phyloP scores from a whole-genome alignment of 2,113 vertebrate species.

The Daphoenositta chrysoptera region DNA sequence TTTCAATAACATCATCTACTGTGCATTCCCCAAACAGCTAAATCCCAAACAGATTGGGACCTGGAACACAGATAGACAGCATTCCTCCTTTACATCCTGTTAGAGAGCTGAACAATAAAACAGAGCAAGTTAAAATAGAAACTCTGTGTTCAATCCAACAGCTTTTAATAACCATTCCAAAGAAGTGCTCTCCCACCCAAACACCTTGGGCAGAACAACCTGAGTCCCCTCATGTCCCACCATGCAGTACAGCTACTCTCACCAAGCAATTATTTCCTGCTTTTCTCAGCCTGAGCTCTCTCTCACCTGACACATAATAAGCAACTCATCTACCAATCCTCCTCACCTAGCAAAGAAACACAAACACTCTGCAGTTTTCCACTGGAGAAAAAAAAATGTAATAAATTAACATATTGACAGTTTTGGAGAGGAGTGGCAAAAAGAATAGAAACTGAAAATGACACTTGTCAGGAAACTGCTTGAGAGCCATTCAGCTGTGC shows the following conservation, averaged over 20 bases:
- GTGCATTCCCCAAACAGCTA: background rate
- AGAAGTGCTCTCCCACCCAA: background rate
- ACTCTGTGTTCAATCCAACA: background rate
- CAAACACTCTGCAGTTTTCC: background rate
- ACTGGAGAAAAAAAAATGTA: background rate
- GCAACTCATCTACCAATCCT: background rate
- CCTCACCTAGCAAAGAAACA: background rate
- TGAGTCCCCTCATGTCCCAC: background rate
- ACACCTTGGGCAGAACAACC: background rate
- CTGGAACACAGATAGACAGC: background rate
- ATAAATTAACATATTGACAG: background rate
- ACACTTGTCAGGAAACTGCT: background rate
- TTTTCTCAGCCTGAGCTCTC: background rate
- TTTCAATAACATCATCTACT: background rate
- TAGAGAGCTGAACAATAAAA: background rate
- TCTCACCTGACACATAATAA: background rate
- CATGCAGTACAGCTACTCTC: background rate
- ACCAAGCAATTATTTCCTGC: background rate
- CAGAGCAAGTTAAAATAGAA: background rate
- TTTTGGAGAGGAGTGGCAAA: background rate
- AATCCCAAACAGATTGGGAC: background rate
- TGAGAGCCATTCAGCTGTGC: background rate
- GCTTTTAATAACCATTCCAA: background rate
- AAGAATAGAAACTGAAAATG: background rate
- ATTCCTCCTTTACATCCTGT: background rate